phyloP scores from a whole-genome alignment of 2,797 vertebrate genomes.

The Pangasius krempfi region DNA sequence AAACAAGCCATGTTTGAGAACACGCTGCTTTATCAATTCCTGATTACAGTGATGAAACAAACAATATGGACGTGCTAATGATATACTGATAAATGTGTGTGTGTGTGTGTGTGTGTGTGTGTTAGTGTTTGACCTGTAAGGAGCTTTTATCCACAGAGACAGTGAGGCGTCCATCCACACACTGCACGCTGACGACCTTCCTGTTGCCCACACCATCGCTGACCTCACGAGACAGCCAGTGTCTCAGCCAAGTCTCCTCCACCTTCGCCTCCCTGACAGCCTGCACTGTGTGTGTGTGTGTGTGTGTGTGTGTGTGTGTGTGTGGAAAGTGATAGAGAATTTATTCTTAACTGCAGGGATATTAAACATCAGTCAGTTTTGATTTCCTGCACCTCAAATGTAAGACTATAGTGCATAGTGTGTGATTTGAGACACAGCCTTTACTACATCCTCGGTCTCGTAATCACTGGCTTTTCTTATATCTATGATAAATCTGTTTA shows the following conservation, averaged over 20 bases:
- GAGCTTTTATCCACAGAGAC: conserved; percentile 64
- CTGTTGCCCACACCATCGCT: conserved; percentile 34
- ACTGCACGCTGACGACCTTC: conserved; percentile 67
- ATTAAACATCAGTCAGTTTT: not conserved
- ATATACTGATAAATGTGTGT: not conserved
- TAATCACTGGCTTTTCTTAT: not conserved
- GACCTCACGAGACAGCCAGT: conserved; percentile 57
- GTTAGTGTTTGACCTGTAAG: conserved; percentile 65
- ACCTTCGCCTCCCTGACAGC: conserved; percentile 10
- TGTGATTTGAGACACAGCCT: not conserved
- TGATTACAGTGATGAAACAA: conserved; percentile 26
- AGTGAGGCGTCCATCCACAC: conserved; percentile 70
- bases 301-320: conserved; percentile 9
- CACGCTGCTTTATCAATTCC: conserved; percentile 1
- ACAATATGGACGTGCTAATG: not conserved
- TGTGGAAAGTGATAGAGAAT: not conserved
- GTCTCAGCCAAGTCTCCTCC: conserved; percentile 60
- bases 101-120: conserved; percentile 27
- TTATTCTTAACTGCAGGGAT: not conserved
- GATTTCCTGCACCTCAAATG: not conserved
- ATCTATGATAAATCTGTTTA: not conserved
- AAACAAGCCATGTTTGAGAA: conserved; percentile 1
- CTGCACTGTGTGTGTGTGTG: conserved; percentile 17
- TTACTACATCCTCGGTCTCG: not conserved
- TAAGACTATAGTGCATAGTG: not conserved